phyloP scores from a whole-genome alignment of 92 coral and sea anemone genomes.

The Phenganax marumi region DNA sequence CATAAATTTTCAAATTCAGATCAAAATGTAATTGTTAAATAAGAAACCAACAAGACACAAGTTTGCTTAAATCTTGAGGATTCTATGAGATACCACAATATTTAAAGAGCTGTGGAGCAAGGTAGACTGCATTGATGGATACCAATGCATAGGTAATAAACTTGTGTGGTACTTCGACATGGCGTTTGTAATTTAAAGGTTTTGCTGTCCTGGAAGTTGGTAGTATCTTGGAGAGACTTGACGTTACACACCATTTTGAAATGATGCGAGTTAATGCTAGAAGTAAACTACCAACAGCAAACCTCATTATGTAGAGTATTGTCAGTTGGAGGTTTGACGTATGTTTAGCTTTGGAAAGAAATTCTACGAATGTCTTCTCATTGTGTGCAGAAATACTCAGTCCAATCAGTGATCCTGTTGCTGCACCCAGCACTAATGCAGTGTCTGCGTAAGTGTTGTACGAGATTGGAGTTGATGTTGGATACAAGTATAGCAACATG shows the following conservation, averaged over 20 bases:
- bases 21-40: not conserved
- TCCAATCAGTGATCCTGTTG: conserved; percentile 75
- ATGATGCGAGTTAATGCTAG: conserved; percentile 70
- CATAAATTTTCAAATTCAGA: not conserved
- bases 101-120: conserved; percentile 60
- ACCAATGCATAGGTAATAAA: conserved; percentile 75
- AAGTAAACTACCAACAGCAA: conserved; percentile 68
- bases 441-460: conserved; percentile 85
- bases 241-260: conserved; percentile 67
- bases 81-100: conserved; percentile 7
- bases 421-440: conserved; percentile 71
- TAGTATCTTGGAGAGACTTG: conserved; percentile 69
- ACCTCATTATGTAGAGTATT: conserved; percentile 47
- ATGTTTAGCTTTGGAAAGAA: conserved; percentile 59
- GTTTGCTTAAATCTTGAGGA: not conserved
- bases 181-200: conserved; percentile 62
- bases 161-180: conserved; percentile 80
- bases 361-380: conserved; percentile 65
- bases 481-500: conserved; percentile 73
- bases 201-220: conserved; percentile 49
- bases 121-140: conserved; percentile 67
- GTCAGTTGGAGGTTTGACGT: conserved; percentile 48
- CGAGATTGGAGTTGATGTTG: conserved; percentile 72
- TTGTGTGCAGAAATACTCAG: conserved; percentile 65
- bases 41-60: not conserved